Conservation (phyloP, 2,797 vertebrate species). For the Otus scops region DNA sequence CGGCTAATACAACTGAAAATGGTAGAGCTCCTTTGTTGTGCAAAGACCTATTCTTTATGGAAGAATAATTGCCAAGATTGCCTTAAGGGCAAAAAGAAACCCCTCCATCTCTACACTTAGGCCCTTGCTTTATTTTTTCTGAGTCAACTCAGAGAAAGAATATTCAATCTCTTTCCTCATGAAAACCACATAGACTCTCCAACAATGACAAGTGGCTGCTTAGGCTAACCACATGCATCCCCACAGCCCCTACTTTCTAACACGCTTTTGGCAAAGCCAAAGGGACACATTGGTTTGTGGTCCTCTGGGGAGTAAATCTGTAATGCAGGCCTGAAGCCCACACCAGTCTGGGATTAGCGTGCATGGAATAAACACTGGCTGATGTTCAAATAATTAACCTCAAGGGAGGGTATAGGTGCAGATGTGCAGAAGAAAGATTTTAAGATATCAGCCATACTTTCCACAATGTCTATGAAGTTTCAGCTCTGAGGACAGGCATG, state of each 20-base stretch:
- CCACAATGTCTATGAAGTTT: neutral
- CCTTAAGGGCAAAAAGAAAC: conserved; percentile 4
- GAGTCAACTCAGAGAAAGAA: conserved; percentile 28
- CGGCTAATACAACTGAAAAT: neutral
- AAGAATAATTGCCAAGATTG: neutral
- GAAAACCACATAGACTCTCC: conserved; percentile 60
- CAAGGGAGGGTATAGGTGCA: neutral
- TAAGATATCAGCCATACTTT: neutral
- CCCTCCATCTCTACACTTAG: neutral
- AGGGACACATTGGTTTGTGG: conserved; percentile 22
- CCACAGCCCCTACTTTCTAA: conserved; percentile 30
- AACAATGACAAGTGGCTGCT: conserved; percentile 58
- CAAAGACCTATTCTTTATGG: neutral
- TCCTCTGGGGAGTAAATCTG: conserved; percentile 5
- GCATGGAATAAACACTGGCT: neutral
- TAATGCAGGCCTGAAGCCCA: neutral
- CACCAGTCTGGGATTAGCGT: neutral
- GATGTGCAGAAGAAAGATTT: neutral
- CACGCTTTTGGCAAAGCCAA: conserved; percentile 54
- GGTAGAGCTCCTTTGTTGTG: neutral
- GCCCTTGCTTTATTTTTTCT: neutral
- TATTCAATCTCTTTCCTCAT: conserved; percentile 29
- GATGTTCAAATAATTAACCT: conserved; percentile 1
- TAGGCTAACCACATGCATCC: conserved; percentile 72
- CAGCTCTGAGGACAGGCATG: neutral